Conservation (phyloP, 1,140 invertebrate species). For the Anoplophora glabripennis region DNA sequence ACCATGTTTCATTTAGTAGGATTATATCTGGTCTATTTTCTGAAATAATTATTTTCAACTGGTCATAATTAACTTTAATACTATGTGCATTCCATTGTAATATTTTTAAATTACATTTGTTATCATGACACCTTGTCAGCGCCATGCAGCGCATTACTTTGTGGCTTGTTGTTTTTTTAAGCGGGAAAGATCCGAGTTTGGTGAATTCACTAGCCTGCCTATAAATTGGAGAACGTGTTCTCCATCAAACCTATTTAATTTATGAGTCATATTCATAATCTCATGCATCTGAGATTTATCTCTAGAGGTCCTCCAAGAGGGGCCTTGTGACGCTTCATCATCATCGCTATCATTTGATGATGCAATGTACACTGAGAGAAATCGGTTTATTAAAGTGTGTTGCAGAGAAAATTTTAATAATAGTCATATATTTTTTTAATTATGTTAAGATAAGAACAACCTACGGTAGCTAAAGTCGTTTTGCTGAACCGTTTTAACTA, state of each 20-base stretch:
- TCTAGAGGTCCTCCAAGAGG: no score
- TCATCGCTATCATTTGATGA: no score
- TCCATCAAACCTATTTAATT: not conserved
- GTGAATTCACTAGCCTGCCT: no score
- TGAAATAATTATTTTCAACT: slow-evolving; percentile 13
- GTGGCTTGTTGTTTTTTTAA: slow-evolving; percentile 1
- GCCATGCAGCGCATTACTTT: not conserved
- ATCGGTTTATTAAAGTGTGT: no score
- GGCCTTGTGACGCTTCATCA: no score
- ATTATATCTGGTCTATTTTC: slow-evolving; percentile 17
- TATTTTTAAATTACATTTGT: slow-evolving; percentile 9
- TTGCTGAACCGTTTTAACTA: no score
- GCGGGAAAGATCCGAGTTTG: not conserved
- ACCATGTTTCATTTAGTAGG: slow-evolving; percentile 20
- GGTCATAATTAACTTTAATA: not conserved
- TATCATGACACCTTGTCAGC: no score
- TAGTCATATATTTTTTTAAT: no score
- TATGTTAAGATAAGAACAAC: no score
- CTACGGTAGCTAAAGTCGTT: no score
- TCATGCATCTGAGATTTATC: not conserved
- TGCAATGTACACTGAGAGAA: no score
- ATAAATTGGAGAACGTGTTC: not conserved
- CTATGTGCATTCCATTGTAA: slow-evolving; percentile 16
- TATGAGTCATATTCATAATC: not conserved
- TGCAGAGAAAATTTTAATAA: no score